A percentile compares a stretch with the other conserved stretches of the same genome.
Evolutionary conservation across 2,113 vertebrate species (phyloP).

Genomic region (Ramphastos sulfuratus): DNA sequence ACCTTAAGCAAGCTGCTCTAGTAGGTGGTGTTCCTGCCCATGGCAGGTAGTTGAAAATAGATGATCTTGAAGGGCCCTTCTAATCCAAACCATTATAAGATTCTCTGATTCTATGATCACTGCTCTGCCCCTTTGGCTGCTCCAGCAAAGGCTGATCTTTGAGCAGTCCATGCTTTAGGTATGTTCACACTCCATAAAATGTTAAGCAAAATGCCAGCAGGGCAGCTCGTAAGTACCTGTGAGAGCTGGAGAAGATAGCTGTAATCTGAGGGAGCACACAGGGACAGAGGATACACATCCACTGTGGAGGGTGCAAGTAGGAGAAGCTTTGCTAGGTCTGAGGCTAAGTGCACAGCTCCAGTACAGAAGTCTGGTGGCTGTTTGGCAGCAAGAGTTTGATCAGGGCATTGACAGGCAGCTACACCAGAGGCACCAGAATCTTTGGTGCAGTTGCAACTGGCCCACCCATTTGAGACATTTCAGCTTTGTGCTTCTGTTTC

Average conservation of each 20-base stretch:
- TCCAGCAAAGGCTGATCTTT: neutral
- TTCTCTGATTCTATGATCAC: too few relatives aligned
- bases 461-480: neutral
- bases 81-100: too few relatives aligned
- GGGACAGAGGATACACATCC: neutral
- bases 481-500: neutral
- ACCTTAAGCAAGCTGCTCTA: too few relatives aligned
- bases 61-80: too few relatives aligned
- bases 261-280: neutral
- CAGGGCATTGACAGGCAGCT: neutral
- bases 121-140: neutral
- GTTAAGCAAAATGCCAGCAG: neutral
- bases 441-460: neutral
- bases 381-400: neutral
- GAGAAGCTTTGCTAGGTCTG: neutral
- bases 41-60: too few relatives aligned
- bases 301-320: neutral
- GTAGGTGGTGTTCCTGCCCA: too few relatives aligned
- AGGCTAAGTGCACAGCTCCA: neutral
- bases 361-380: neutral
- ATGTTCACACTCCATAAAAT: neutral
- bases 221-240: neutral
- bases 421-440: neutral
- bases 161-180: neutral
- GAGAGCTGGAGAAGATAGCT: neutral